Base-by-base conservation (phyloP, 2,113 vertebrate species). In the Cyanistes caeruleus region DNA sequence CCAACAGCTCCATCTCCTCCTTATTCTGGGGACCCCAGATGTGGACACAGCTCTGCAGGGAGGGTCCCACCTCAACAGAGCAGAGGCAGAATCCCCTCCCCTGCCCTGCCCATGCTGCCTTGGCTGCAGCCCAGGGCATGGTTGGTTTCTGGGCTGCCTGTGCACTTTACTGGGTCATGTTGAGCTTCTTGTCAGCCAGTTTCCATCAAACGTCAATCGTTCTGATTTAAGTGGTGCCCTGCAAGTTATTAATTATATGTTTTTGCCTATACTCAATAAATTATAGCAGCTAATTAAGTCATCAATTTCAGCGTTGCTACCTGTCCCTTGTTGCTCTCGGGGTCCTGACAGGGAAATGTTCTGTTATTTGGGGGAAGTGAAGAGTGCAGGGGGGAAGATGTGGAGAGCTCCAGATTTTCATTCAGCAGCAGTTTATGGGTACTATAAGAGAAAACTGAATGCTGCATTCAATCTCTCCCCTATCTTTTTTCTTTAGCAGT, bases 251-350 rank as follows among this genome's bases (percentile, higher is more conserved):
- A 27, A 49, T 85, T 64, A n/a, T 67, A 53, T 59, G 52, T 69
- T 91, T 76, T 76, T 76, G 22, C 15, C 35, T 65, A 35, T 53
- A 74, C 17, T 80, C 69, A 49, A 49, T 80, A 85, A 84, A 95
- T 91, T 82, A 73, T 15, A 64, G 10, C 17, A 75, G 56, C 28
- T 93, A 93, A 96, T 90, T 80, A 92, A 80, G 37, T 27, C 48
- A 93, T 78, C 74, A 43, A 8, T 94, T 94, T 91, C 62, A 84
- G 17, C 52, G 65, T 30, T 64, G 12, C 7, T 37, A 10, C n/a
- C 27, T 83, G 52, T 68, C 44, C 30, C 52, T 87, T 67, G n/a
- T 15, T 75, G 63, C 10, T 59, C 59, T 89, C 16, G 6, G 56
- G 55, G 60, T 77, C 52, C 82, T 90, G 52, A 76, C 24, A 70